phyloP scores from a whole-genome alignment of 2,888 invertebrate species.

The Cybosia mesomella region DNA sequence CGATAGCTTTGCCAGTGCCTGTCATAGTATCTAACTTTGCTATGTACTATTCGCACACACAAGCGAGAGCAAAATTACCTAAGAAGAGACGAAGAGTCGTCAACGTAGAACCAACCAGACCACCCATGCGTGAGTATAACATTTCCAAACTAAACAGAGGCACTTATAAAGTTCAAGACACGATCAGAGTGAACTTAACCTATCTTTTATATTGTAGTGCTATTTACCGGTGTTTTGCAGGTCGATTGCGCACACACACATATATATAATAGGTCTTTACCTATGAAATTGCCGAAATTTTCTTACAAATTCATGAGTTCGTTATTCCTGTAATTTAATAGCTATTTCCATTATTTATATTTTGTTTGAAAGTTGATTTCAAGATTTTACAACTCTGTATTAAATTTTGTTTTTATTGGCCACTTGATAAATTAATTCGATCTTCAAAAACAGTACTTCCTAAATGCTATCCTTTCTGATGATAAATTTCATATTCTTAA shows the following conservation, averaged over 20 bases:
- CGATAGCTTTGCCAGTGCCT: slow-evolving; percentile 99
- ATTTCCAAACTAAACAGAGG: not conserved
- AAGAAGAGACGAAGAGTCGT: slow-evolving; percentile 98
- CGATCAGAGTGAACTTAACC: not conserved
- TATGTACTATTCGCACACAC: slow-evolving; percentile 98
- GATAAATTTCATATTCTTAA: too few species aligned
- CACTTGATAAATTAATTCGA: too few species aligned
- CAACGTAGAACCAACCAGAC: slow-evolving; percentile 97
- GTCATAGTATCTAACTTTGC: slow-evolving; percentile 99
- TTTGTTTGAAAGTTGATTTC: too few species aligned
- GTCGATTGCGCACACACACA: not conserved
- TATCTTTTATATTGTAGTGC: not conserved
- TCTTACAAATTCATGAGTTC: too few species aligned
- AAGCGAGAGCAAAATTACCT: slow-evolving; percentile 99
- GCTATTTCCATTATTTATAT: too few species aligned
- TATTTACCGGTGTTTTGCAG: not conserved
- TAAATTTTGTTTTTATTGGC: too few species aligned
- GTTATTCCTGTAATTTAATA: too few species aligned
- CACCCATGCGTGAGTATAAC: slow-evolving; percentile 84
- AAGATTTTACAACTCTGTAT: too few species aligned
- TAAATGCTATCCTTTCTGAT: too few species aligned
- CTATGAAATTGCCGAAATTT: too few species aligned
- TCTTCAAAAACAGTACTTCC: too few species aligned
- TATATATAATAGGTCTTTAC: too few species aligned
- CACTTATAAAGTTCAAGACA: not conserved